Base-by-base conservation (phyloP, 2,888 invertebrate genomes). In the Sclerodermus sp. region DNA sequence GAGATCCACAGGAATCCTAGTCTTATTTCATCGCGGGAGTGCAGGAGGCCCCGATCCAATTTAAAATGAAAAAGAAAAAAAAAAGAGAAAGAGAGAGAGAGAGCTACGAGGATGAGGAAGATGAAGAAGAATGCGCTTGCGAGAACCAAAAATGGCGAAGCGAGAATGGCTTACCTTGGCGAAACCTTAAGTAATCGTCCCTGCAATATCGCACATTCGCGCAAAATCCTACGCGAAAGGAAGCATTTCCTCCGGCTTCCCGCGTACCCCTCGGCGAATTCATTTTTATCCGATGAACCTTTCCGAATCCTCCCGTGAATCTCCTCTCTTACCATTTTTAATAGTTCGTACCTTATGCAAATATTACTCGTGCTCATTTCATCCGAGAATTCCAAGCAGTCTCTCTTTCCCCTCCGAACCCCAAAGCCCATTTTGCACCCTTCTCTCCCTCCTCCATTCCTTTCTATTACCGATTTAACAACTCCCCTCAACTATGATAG, bases 131-230 rank as follows among this genome's bases (percentile, higher is more conserved):
- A 34, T 55, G 47, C 49, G 42, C 50, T 8, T 58, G 58, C 54
- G 49, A 52, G 65, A 66, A 64, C 45, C 23, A 8, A 23, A 23
- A 63, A 61, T 62, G 55, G 55, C 58, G 57, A 60, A 57, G 61
- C 62, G 52, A 62, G 66, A 69, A 57, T 54, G 55, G 53, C 45
- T 56, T 59, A 58, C 57, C 58, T 60, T 50, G 48, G 54, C 53
- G 58, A 62, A 66, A 66, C 58, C 56, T 60, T 57, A 67, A 66
- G 65, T 69, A 66, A 68, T 69, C 64, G 64, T 57, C 59, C 56
- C 57, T 51, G 53, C 57, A 55, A 48, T 59, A 62, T 60, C 58
- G 51, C 56, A 38, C 29, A 40, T 46, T 42, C 41, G 29, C 32
- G 36, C 13, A 15, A 48, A 39, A 37, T 40, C 31, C 32, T 23